phyloP scores from a whole-genome alignment of 2,797 vertebrate species.

The Hippopotamyrus pictus region DNA sequence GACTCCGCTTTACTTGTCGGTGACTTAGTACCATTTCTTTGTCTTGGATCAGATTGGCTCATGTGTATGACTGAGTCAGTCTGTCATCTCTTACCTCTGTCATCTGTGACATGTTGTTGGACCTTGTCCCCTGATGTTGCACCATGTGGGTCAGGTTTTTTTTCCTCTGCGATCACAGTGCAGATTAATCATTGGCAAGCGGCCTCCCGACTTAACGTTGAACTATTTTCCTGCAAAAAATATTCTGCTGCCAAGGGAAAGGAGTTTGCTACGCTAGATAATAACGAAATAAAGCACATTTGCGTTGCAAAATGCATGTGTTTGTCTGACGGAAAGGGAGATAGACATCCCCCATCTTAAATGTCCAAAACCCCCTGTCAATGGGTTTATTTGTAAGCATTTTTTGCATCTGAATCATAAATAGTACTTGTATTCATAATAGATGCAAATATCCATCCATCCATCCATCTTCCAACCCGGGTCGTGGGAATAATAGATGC shows the following conservation, averaged over 20 bases:
- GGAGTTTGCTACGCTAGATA: background rate
- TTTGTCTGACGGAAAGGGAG: background rate
- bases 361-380: background rate
- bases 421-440: background rate
- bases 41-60: background rate
- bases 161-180: background rate
- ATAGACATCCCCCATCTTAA: background rate
- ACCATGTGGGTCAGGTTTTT: background rate
- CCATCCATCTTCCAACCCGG: no score
- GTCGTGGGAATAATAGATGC: background rate
- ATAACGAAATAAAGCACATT: background rate
- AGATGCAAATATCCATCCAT: no score
- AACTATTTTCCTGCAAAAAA: background rate
- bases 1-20: background rate
- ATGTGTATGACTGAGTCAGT: background rate
- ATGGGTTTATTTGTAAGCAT: background rate
- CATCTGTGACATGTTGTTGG: background rate
- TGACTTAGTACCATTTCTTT: background rate
- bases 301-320: background rate
- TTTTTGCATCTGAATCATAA: background rate
- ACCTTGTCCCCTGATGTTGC: constrained; percentile 29
- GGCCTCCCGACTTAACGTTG: background rate
- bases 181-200: constrained; percentile 46
- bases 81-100: background rate
- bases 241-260: background rate